A percentile compares a stretch with the other conserved stretches of the same genome.
These are phyloP conservation scores for Eupithecia pulchellata DNA, from an alignment of 2,888 invertebrate species.

Conservation along the genomic window DNA sequence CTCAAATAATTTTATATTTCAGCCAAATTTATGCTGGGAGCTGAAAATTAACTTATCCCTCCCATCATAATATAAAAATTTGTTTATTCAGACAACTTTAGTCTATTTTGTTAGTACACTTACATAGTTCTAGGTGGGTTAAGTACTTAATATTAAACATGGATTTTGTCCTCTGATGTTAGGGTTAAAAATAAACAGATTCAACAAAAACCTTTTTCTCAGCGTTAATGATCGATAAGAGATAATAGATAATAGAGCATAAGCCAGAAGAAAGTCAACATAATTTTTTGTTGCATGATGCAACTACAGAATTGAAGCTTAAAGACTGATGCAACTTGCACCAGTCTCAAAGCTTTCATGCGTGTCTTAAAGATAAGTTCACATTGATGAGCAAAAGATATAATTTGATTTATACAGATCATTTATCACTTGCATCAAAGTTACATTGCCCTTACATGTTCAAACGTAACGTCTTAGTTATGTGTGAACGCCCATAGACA, in stretches of 20 bases:
- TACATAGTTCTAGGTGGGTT: no score
- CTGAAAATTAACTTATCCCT: conserved; percentile 4
- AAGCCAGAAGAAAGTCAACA: no score
- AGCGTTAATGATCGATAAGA: no score
- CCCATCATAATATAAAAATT: conserved; percentile 2
- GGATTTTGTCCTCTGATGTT: no score
- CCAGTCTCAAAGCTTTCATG: not conserved
- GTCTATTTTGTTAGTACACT: no score
- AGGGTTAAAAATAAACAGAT: no score
- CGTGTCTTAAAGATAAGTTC: not conserved
- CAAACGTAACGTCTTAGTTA: conserved; percentile 78
- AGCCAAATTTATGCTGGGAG: conserved; percentile 10
- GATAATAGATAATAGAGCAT: no score
- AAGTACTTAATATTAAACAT: no score
- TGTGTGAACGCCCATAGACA: conserved; percentile 79
- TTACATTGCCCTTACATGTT: conserved; percentile 64
- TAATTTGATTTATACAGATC: conserved; percentile 65
- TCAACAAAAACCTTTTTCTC: no score
- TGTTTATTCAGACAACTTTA: no score
- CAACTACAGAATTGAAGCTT: no score
- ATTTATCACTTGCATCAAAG: conserved; percentile 67
- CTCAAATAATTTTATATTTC: conserved; percentile 11
- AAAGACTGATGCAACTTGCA: not conserved
- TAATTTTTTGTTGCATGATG: not conserved
- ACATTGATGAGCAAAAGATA: conserved; percentile 15